phyloP scores from a whole-genome alignment of 2,113 vertebrate genomes.

The Piliocolobus tephrosceles region DNA sequence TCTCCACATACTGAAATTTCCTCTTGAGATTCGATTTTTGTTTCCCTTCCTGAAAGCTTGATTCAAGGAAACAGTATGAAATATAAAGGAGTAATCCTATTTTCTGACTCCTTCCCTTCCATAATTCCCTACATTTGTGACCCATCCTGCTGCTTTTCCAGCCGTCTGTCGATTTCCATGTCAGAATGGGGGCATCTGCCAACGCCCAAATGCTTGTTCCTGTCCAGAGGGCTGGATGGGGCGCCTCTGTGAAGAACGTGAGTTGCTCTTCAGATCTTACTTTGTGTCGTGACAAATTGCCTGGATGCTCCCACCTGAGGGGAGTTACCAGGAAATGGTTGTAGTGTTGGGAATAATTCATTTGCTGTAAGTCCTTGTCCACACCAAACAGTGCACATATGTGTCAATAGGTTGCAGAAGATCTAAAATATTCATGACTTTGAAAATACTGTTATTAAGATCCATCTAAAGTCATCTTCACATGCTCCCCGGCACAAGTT shows the following conservation, averaged over 20 bases:
- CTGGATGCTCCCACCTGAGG: neutral
- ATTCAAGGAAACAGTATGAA: neutral
- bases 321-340: neutral
- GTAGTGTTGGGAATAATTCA: neutral
- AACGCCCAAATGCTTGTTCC: slow-evolving; percentile 94
- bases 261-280: slow-evolving; percentile 76
- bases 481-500: neutral
- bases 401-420: neutral
- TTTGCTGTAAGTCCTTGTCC: neutral
- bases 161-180: slow-evolving; percentile 96
- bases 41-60: slow-evolving; percentile 31
- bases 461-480: neutral
- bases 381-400: neutral
- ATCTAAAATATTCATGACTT: neutral
- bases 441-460: neutral
- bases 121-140: neutral
- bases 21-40: slow-evolving; percentile 6
- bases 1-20: neutral
- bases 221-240: slow-evolving; percentile 98
- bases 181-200: slow-evolving; percentile 96
- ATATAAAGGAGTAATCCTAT: neutral
- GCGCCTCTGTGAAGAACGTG: slow-evolving; percentile 96
- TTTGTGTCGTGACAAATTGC: neutral
- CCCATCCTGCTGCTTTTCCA: slow-evolving; percentile 76
- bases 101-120: neutral